These are phyloP conservation scores for Mizuhopecten yessoensis DNA, from an alignment of 1,140 invertebrate genomes.

Conservation along the genomic window DNA sequence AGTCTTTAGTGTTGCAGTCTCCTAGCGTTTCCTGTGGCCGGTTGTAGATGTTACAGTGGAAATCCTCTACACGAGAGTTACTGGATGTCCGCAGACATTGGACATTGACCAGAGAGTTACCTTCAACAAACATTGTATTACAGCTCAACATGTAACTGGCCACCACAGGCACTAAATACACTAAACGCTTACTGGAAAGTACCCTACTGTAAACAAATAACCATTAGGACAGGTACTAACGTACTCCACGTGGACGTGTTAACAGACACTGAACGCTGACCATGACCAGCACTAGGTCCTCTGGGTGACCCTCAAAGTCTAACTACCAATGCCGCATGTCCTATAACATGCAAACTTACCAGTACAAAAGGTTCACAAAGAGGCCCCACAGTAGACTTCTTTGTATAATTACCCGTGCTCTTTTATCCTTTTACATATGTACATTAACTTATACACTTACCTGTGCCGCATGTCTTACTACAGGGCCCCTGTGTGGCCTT, in stretches of 20 bases:
- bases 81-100: conserved; percentile 32
- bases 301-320: neutral
- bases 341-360: neutral
- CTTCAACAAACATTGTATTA: conserved; percentile 36
- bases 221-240: neutral
- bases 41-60: conserved; percentile 54
- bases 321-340: neutral
- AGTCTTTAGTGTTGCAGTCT: conserved; percentile 51
- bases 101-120: neutral
- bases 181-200: neutral
- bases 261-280: neutral
- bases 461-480: conserved; percentile 55
- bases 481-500: conserved; percentile 41
- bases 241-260: neutral
- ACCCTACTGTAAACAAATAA: neutral
- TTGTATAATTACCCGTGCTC: neutral
- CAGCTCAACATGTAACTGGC: too few relatives aligned
- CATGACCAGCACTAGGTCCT: conserved; percentile 47
- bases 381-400: neutral
- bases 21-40: conserved; percentile 45
- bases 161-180: neutral
- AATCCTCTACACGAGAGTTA: conserved; percentile 51
- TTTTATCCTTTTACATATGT: too few relatives aligned
- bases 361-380: neutral
- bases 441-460: neutral